phyloP scores from a whole-genome alignment of 2,797 vertebrate species.

The Bryconaethiops microstoma region DNA sequence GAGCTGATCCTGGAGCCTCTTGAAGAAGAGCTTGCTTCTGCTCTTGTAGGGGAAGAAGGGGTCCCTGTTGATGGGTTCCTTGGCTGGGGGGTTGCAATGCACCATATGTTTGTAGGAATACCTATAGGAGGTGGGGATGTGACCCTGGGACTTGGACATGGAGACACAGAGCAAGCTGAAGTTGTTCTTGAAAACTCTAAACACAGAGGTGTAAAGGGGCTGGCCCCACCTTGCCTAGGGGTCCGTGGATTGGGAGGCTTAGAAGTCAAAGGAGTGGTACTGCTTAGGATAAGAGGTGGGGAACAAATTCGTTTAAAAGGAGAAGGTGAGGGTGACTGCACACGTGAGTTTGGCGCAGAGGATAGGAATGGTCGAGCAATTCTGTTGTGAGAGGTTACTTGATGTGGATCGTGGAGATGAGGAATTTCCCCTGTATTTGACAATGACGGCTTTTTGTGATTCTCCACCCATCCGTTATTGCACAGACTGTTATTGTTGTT shows the following conservation, averaged over 20 bases:
- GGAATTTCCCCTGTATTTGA: constrained; percentile 46
- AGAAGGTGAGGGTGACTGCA: constrained; percentile 73
- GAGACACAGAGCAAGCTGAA: constrained; percentile 58
- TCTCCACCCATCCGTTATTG: constrained; percentile 48
- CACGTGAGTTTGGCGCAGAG: constrained; percentile 82
- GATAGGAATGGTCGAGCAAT: constrained; percentile 76
- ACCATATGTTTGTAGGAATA: constrained; percentile 66
- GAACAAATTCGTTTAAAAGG: constrained; percentile 65
- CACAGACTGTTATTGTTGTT: constrained; percentile 44
- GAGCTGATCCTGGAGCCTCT: constrained; percentile 51
- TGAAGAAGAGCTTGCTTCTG: constrained; percentile 40
- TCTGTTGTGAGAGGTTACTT: constrained; percentile 71
- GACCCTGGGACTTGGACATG: constrained; percentile 64
- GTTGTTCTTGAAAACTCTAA: constrained; percentile 71
- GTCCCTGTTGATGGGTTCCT: constrained; percentile 58
- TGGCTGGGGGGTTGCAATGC: constrained; percentile 71
- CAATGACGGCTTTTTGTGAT: constrained; percentile 46
- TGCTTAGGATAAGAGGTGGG: constrained; percentile 65
- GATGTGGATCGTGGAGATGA: constrained; percentile 58
- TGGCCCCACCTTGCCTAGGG: constrained; percentile 48
- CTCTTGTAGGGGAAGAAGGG: constrained; percentile 49
- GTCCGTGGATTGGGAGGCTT: constrained; percentile 74
- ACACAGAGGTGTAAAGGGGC: constrained; percentile 74
- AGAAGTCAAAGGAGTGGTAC: constrained; percentile 63
- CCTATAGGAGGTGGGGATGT: constrained; percentile 77